phyloP scores from a whole-genome alignment of 2,113 vertebrate genomes.

The Cavia aperea region DNA sequence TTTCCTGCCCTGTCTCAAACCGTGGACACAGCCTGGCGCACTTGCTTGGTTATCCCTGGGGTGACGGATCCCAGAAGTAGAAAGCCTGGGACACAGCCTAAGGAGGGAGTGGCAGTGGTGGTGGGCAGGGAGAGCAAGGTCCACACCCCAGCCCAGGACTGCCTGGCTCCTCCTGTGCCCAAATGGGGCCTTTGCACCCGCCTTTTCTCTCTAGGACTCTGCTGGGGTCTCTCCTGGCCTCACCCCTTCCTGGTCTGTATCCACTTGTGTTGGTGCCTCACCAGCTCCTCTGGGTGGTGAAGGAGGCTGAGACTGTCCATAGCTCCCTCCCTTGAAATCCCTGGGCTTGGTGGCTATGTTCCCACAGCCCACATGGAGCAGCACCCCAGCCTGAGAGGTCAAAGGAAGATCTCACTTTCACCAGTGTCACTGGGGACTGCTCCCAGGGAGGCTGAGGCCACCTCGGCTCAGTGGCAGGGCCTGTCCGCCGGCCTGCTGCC shows the following conservation, averaged over 20 bases:
- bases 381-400: background rate
- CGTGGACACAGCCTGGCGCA: background rate
- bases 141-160: background rate
- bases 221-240: background rate
- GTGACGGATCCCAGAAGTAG: background rate
- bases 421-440: background rate
- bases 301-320: background rate
- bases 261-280: fast-evolving
- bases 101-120: background rate
- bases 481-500: background rate
- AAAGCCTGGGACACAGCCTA: background rate
- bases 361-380: background rate
- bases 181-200: fast-evolving
- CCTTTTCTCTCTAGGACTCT: background rate
- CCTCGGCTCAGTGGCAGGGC: background rate
- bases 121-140: too few relatives aligned
- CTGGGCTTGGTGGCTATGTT: background rate
- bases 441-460: background rate
- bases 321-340: background rate
- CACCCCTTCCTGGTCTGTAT: background rate
- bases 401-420: constrained; percentile 1
- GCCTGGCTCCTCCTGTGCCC: background rate
- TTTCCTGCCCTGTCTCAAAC: background rate
- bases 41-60: background rate
- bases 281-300: background rate